phyloP scores from a whole-genome alignment of 2,113 vertebrate genomes.

The Corydoras sp. region DNA sequence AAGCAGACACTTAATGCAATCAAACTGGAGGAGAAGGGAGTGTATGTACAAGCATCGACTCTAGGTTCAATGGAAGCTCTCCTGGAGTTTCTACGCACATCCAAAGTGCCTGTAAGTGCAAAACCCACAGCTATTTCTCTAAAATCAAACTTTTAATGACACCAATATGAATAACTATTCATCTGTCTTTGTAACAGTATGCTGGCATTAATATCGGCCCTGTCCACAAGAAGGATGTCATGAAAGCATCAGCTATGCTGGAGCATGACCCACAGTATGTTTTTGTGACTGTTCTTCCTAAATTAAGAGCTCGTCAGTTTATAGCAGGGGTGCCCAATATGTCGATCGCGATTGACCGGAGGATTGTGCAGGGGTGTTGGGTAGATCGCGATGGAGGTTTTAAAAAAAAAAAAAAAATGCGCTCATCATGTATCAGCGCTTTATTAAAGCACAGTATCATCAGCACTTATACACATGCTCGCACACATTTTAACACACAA shows the following conservation, averaged over 20 bases:
- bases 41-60: conserved; percentile 96
- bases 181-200: conserved; percentile 64
- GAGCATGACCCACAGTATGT: conserved; percentile 93
- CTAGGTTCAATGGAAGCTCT: conserved; percentile 94
- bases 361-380: no score
- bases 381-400: no score
- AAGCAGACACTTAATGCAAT: conserved; percentile 94
- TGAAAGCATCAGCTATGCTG: conserved; percentile 95
- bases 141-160: no score
- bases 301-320: no score
- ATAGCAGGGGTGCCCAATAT: no score
- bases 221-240: conserved; percentile 94
- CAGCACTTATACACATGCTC: no score
- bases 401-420: no score
- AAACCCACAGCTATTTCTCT: background rate
- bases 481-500: background rate
- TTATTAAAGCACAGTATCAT: no score
- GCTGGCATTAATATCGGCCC: conserved; percentile 98
- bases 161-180: no score
- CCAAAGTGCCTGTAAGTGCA: conserved; percentile 83
- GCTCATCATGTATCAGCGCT: no score
- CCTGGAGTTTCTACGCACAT: conserved; percentile 91
- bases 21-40: conserved; percentile 96
- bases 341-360: no score
- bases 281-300: background rate